These are phyloP conservation scores for Dinothrombium tinctorium DNA, from an alignment of 1,140 invertebrate genomes.

Conservation along the genomic window DNA sequence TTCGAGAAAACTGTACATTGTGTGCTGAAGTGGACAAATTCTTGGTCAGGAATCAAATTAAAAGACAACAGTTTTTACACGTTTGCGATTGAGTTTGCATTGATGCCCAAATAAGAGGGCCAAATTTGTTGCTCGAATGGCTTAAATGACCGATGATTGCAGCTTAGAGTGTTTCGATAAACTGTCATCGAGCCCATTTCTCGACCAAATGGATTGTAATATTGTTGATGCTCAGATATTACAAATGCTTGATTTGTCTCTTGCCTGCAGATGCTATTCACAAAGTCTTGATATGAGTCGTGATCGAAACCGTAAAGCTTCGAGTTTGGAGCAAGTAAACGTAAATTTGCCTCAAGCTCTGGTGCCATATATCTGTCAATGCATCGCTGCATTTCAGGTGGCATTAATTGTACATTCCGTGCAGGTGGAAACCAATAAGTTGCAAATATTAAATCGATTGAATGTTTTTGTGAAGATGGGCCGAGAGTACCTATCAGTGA, in stretches of 20 bases:
- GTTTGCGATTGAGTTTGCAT: slow-evolving; percentile 18
- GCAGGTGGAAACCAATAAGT: slow-evolving; percentile 30
- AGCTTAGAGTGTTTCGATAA: slow-evolving; percentile 24
- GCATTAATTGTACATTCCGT: slow-evolving; percentile 21
- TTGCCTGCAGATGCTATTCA: slow-evolving; percentile 16
- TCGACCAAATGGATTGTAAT: slow-evolving; percentile 18
- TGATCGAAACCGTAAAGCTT: slow-evolving; percentile 22
- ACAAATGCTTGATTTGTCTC: background rate
- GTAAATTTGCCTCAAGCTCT: slow-evolving; percentile 16
- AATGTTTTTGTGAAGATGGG: slow-evolving; percentile 19
- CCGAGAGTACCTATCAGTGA: slow-evolving; percentile 20
- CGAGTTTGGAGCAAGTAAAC: background rate
- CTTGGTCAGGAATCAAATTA: too few relatives aligned
- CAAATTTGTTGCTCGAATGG: slow-evolving; percentile 23
- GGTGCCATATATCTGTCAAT: slow-evolving; percentile 21
- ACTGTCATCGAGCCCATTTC: slow-evolving; percentile 29
- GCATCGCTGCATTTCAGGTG: slow-evolving; percentile 24
- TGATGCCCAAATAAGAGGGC: slow-evolving; percentile 24
- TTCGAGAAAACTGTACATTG: too few relatives aligned
- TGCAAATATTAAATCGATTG: slow-evolving; percentile 27
- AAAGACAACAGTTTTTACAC: too few relatives aligned
- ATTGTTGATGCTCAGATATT: slow-evolving; percentile 17
- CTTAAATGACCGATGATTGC: slow-evolving; percentile 18
- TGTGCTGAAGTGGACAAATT: too few relatives aligned
- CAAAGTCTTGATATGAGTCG: slow-evolving; percentile 24